Base-by-base conservation (phyloP, 1,140 invertebrate species). In the Geopemphigus sp. region DNA sequence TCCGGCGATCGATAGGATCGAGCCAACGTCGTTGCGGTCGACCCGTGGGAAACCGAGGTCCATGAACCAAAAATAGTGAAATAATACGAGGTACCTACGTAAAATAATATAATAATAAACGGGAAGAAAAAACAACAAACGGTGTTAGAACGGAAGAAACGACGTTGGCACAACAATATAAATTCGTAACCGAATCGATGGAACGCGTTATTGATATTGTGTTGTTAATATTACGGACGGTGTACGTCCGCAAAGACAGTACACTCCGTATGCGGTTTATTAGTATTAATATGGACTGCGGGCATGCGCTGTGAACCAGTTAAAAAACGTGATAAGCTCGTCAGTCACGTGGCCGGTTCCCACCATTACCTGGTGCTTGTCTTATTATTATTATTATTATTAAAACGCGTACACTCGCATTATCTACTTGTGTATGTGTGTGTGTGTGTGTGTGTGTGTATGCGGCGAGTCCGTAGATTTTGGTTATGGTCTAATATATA, bases 241-340 rank as follows among this genome's bases (percentile, higher is more conserved):
- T 19, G 47, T 50, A 11, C 14, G 47, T 24, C 29, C 72, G 56
- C 74, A 78, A 78, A 78, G 74, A 78, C 74, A 63, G 74, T 63
- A 47, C n/a, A n/a, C n/a, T n/a, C 68, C 74, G 56, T 78, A 63
- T 78, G 74, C 74, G 74, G 74, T 78, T 78, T 78, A 56, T 78
- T 61, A 63, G 72, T 59, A 59, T 57, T 39, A 39, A 76, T 45
- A 59, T 24, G 56, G 39, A 14, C 54, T 78, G 57, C 47, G 11
- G 14, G 74, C 74, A 54, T 63, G 54, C 54, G 72, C 56, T 74
- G 74, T 78, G 74, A 78, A 63, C 74, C 56, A 63, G 74, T 78
- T 78, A 78, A 78, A 78, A 78, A 78, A 78, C 74, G 74, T 78
- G 74, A 78, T 78, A 78, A 78, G 74, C 57, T 57, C 74, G 74